phyloP scores from a whole-genome alignment of 30 jellyfish, hydroid and myxozoan genomes.

The Pseudorhiza aurosa region DNA sequence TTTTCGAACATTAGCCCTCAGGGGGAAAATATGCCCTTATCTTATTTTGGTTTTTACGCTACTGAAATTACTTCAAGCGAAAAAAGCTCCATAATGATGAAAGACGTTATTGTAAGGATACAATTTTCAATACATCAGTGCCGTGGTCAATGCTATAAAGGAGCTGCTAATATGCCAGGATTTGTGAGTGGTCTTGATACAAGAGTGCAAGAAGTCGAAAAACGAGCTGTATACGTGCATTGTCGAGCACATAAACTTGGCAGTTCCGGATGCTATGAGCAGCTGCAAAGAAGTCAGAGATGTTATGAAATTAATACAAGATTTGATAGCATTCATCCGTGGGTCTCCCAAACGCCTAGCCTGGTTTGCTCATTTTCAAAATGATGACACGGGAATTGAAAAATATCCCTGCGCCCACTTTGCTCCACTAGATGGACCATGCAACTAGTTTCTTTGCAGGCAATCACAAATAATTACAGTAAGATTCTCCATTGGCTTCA shows the following conservation, averaged over 20 bases:
- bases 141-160: too few relatives aligned
- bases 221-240: conserved; percentile 46
- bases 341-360: conserved; percentile 58
- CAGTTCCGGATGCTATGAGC: conserved; percentile 57
- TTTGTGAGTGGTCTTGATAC: neutral
- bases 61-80: too few relatives aligned
- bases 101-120: too few relatives aligned
- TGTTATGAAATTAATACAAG: conserved; percentile 47
- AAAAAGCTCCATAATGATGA: too few relatives aligned
- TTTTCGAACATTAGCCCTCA: neutral
- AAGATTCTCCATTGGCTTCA: conserved; percentile 33
- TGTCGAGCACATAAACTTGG: conserved; percentile 58
- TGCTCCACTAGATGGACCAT: conserved; percentile 41
- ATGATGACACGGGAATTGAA: conserved; percentile 44
- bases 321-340: conserved; percentile 53
- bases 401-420: conserved; percentile 36
- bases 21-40: neutral
- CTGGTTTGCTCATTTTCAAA: conserved; percentile 30
- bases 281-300: conserved; percentile 59
- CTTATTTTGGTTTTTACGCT: too few relatives aligned
- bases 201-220: conserved; percentile 2
- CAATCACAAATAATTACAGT: conserved; percentile 34
- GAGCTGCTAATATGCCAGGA: conserved; percentile 34
- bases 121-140: too few relatives aligned
- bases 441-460: conserved; percentile 51